A percentile compares a stretch with the other conserved stretches of the same genome.
Conservation (phyloP, 2,797 vertebrate species). For the Odontamblyopus lacepedii region DNA sequence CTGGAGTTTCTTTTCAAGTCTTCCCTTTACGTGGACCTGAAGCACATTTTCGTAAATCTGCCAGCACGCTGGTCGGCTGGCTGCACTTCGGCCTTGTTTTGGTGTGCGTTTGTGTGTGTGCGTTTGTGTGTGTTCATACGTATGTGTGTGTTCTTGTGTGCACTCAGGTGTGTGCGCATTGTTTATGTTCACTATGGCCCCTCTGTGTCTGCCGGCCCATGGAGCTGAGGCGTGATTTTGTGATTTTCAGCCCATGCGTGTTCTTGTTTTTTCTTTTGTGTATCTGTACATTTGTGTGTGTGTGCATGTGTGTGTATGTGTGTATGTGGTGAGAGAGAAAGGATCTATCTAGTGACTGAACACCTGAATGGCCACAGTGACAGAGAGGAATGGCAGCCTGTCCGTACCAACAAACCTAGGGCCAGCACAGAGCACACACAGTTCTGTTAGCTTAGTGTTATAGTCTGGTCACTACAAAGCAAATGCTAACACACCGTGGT, state of each 20-base stretch:
- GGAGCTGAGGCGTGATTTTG: constrained; percentile 34
- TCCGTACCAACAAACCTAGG: constrained; percentile 57
- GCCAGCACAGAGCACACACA: constrained; percentile 37
- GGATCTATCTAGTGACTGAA: constrained; percentile 51
- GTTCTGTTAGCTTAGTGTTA: constrained; percentile 48
- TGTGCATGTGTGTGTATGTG: constrained; percentile 20
- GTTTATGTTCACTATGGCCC: constrained; percentile 35
- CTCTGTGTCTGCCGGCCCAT: constrained; percentile 42
- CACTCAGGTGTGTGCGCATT: constrained; percentile 22
- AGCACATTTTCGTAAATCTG: constrained; percentile 51
- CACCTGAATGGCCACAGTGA: constrained; percentile 61
- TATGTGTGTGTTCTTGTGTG: too few relatives aligned
- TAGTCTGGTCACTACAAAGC: constrained; percentile 31
- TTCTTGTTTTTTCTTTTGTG: constrained; percentile 11
- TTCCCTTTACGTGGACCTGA: constrained; percentile 34
- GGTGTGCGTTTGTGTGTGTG: constrained; percentile 36
- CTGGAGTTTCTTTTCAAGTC: constrained; percentile 34
- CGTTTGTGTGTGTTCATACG: too few relatives aligned
- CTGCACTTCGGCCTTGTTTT: constrained; percentile 37
- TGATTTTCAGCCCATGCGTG: constrained; percentile 27
- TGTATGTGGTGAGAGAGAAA: not conserved
- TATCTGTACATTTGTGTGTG: constrained; percentile 15
- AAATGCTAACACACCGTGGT: constrained; percentile 22
- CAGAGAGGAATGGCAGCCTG: constrained; percentile 55
- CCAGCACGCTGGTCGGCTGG: constrained; percentile 31